Evolutionary conservation across 2,888 invertebrate genomes (phyloP), one percentile per base, ranked within the genome.

Genomic region (Rhogogaster chlorosoma): DNA sequence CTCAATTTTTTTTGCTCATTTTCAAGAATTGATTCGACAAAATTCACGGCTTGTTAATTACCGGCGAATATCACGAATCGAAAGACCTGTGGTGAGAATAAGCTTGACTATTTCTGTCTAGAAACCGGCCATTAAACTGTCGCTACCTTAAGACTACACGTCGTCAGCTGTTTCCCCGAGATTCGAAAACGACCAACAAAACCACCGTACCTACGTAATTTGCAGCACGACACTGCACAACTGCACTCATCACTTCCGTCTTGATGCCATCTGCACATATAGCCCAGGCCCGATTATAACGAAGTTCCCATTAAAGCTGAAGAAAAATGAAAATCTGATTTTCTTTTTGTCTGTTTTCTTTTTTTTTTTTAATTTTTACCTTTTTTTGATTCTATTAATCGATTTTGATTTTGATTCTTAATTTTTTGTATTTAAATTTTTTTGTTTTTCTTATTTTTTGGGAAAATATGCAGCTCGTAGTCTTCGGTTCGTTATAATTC

Each of bases 101-200:
- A 77, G 29, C 49, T 32, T 32, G 78, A 61, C 78, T 80, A 80
- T 80, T 80, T 80, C 78, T 61, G 78, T 80, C 78, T 36, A 18
- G 57, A 32, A 80, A 26, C 29, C 49, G 18, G 18, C 38, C 78
- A 80, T 80, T 61, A 80, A 38, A 18, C 78, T 80, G 78, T 80
- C 78, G 78, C 78, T 80, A 61, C 78, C 77, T 77, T 9, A 77
- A 77, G 45, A 77, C 49, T 29, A 49, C n/a, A 77, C 77, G 29
- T 77, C 45, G 77, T 77, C 77, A 77, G 77, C 77, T 77, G 77
- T 77, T 77, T 77, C 15, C 45, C 77, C 53, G 22, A 42, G 77
- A 77, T 77, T 38, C 1, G 12, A 29, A 73, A 73, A 53, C 45
- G 49, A 77, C 0, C 29, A 77, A 53, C 15, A 77, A 77, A 71